phyloP scores from a whole-genome alignment of 2,888 invertebrate species.

The Tenthredo livida region DNA sequence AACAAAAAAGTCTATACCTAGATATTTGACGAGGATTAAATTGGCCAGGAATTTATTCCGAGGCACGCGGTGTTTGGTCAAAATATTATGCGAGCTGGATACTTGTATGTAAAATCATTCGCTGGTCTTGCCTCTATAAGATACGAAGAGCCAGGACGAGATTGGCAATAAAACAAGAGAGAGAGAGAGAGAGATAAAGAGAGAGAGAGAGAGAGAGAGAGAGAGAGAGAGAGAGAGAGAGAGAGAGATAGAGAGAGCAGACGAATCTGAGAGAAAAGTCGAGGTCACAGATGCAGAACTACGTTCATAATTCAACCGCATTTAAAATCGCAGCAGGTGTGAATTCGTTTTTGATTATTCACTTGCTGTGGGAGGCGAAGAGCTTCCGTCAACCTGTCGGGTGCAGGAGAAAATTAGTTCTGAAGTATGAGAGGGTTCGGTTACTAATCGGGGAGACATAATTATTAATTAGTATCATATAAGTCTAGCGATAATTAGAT shows the following conservation, averaged over 20 bases:
- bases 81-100: constrained; percentile 40
- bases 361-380: background rate
- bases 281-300: constrained; percentile 48
- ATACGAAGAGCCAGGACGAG: constrained; percentile 22
- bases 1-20: background rate
- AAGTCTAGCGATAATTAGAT: background rate
- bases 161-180: constrained; percentile 1
- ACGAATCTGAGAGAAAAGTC: constrained; percentile 39
- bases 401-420: background rate
- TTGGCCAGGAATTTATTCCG: background rate
- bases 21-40: background rate
- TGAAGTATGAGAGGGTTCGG: background rate
- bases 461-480: background rate
- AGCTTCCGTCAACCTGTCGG: background rate
- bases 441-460: background rate
- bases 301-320: constrained; percentile 35
- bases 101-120: background rate
- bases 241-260: constrained; percentile 21
- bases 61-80: constrained; percentile 1
- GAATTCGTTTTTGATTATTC: constrained; percentile 1
- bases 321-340: background rate
- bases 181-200: constrained; percentile 32
- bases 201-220: constrained; percentile 28
- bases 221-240: constrained; percentile 30
- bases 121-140: background rate